These are phyloP conservation scores for Drosophila obscura DNA, from an alignment of 1,140 invertebrate species.

Conservation along the genomic window DNA sequence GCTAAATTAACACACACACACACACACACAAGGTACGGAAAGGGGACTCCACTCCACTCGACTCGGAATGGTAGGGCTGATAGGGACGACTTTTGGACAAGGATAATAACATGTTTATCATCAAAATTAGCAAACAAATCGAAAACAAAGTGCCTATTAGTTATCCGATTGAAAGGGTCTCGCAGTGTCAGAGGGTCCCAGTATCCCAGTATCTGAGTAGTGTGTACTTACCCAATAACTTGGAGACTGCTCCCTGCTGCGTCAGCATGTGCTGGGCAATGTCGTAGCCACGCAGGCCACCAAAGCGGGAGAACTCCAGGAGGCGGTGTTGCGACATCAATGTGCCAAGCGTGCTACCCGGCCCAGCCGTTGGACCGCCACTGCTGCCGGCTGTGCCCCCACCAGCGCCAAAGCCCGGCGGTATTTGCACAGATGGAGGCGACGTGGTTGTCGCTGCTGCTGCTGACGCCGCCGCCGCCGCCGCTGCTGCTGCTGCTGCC, in stretches of 20 bases:
- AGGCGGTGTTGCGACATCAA: constrained; percentile 90
- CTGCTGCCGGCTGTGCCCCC: constrained; percentile 76
- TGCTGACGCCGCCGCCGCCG: constrained; percentile 50
- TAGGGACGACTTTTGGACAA: constrained; percentile 10
- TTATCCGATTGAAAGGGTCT: constrained; percentile 28
- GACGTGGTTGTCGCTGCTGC: constrained; percentile 50
- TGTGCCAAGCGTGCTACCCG: constrained; percentile 86
- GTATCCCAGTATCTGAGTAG: neutral
- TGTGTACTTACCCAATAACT: constrained; percentile 90
- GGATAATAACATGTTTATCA: constrained; percentile 80
- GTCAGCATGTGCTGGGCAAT: constrained; percentile 94
- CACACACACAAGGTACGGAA: constrained; percentile 12
- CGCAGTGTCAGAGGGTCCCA: neutral
- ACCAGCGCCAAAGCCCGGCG: constrained; percentile 83
- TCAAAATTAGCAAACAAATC: constrained; percentile 79
- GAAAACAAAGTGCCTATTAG: constrained; percentile 67
- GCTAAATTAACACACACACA: constrained; percentile 77
- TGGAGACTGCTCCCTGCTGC: constrained; percentile 95
- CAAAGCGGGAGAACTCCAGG: constrained; percentile 92
- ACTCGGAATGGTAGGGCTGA: neutral
- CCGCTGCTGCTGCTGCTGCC: constrained; percentile 52
- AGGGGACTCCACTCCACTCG: neutral
- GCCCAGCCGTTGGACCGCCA: constrained; percentile 84
- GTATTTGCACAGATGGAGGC: constrained; percentile 81
- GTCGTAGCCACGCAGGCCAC: constrained; percentile 93